Base-by-base conservation (phyloP, 1,140 invertebrate genomes). In the Tetranychus cinnabarinus region DNA sequence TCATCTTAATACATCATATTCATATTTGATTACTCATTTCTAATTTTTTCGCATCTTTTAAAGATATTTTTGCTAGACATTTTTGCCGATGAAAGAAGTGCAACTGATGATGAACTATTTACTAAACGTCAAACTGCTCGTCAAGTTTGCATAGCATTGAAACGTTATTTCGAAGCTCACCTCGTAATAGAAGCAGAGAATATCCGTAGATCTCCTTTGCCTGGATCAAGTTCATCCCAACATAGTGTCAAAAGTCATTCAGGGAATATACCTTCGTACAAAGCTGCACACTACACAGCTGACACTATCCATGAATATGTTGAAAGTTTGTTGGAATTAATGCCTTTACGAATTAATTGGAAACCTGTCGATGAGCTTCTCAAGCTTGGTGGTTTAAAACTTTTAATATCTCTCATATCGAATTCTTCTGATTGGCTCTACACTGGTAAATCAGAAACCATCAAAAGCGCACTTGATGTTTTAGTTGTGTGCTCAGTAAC, bases 141-240 rank as follows among this genome's bases (percentile, higher is more conserved):
- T 12, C 89, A 95, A 71, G 90, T 95, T 2, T 88, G 86, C 68
- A 81, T 86, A 6, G 86, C 90, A 2, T 75, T 95, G 1, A 86
- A 90, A 69, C 79, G 83, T 62, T 97, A 97, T 66, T 83, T 91
- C 72, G 90, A 96, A 72, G 84, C 86, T 2, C 92, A 97, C 73
- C 73, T 95, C 42, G 80, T 83, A 66, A 76, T 84, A 47, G 86
- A 89, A 69, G 83, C 84, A 12, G 86, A 89, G 63, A 81, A 84
- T 63, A 75, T 92, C 1, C 79, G 82, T 64, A 70, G 85, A 63
- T 74, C 77, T 1, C 77, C 80, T 67, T 73, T 69, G 37, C 65
- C 47, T 3, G 46, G 12, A 1, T 42, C 39, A 42, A 42, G 10
- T 42, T 15, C 46, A 33, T 39, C 48, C 15, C 37, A 36, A 42